Base-by-base conservation (phyloP, 2,113 vertebrate species). In the Turnix velox region DNA sequence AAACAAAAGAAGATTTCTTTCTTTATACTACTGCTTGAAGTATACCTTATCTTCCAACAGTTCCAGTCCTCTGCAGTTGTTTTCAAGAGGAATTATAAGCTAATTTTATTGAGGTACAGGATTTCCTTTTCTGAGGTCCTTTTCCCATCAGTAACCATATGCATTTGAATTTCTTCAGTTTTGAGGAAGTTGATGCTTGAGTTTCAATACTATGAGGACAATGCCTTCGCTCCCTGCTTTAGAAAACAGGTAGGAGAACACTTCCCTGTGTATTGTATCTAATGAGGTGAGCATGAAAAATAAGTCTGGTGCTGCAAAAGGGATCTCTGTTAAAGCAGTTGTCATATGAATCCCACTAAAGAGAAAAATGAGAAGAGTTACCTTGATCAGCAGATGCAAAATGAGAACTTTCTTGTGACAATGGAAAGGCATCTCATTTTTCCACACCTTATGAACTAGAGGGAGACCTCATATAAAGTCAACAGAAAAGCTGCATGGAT, bases 301-400 rank as follows among this genome's bases (percentile, higher is more conserved):
- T 95, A 86, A 45, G 51, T 35, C 67, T 85, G 85, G 15, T 48
- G 40, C 69, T 87, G 51, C n/a, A 80, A 48, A 91, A 88, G 69
- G 80, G 22, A 28, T 82, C 49, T 77, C 73, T 93, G 85, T 91
- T 92, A 82, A 91, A 83, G 55, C 37, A 91, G 71, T 91, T 91
- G 84, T 87, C 84, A 92, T 58, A 51, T 83, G 87, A 91, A 71
- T 93, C n/a, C n/a, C 61, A 48, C 37, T 35, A 88, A 87, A 92
- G 72, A 94, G 78, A 91, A 96, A 95, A 95, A 95, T 91, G 74
- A 79, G 37, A 92, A 88, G 13, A 85, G 67, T 90, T 95, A 54
- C 40, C 51, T 94, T 92, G 68, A 95, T 92, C 92, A 93, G 42
- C 43, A 85, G 67, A 94, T 87, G 62, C 52, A 91, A 96, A 87